Percentiles rank a stretch among this genome's conserved stretches.
These are phyloP conservation scores for Danionella dracula DNA, from an alignment of 2,797 vertebrate species.

Conservation along the genomic window DNA sequence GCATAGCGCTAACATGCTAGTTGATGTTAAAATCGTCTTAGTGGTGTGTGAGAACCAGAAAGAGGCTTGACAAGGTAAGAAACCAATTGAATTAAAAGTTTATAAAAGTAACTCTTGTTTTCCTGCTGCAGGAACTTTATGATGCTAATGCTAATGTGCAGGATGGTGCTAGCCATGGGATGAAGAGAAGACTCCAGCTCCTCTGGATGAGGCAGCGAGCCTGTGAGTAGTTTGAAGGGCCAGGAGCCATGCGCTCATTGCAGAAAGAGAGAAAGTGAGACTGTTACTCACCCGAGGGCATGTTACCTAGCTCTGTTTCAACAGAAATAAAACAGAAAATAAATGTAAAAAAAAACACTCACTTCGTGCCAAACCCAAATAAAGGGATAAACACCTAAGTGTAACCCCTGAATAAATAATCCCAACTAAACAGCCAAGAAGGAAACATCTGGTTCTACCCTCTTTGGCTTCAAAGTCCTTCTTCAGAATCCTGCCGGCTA, in stretches of 20 bases:
- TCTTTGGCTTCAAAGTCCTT: no score
- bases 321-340: constrained; percentile 74
- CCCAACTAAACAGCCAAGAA: no score
- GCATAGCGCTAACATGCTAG: no score
- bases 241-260: constrained; percentile 84
- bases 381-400: constrained; percentile 23
- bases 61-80: background rate
- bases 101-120: background rate
- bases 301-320: constrained; percentile 96
- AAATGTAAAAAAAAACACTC: constrained; percentile 86
- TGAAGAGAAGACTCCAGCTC: constrained; percentile 68
- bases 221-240: constrained; percentile 66
- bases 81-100: constrained; percentile 15
- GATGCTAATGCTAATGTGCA: constrained; percentile 29
- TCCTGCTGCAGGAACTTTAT: background rate
- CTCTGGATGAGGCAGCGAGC: constrained; percentile 53
- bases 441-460: no score
- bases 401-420: no score
- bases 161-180: constrained; percentile 22
- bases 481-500: no score
- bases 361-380: constrained; percentile 48
- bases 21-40: no score
- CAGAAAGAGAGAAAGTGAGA: constrained; percentile 64
- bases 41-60: no score
- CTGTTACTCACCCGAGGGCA: constrained; percentile 88